Conservation (phyloP, 2,113 vertebrate species). For the Scortum barcoo region DNA sequence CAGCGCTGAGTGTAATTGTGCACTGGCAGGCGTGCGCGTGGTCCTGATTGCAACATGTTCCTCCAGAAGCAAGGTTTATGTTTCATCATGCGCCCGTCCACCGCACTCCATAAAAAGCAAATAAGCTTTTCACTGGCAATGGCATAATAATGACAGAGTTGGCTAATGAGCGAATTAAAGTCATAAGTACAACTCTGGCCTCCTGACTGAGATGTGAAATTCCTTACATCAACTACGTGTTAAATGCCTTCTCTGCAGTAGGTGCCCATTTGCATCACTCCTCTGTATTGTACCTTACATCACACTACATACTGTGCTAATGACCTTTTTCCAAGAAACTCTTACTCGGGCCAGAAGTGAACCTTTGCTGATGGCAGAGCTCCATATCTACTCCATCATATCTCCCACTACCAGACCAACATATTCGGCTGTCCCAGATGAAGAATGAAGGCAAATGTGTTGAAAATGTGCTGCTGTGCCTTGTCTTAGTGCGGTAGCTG, state of each 20-base stretch:
- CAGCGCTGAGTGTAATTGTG: constrained; percentile 52
- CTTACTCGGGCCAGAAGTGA: constrained; percentile 5
- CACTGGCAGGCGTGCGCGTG: constrained; percentile 61
- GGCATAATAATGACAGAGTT: constrained; percentile 79
- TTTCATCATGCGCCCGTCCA: constrained; percentile 75
- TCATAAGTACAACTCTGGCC: constrained; percentile 72
- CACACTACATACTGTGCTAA: constrained; percentile 9
- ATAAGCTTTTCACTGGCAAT: constrained; percentile 78
- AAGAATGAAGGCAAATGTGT: constrained; percentile 44
- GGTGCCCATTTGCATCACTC: constrained; percentile 38
- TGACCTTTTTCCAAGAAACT: background rate
- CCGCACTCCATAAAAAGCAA: constrained; percentile 80
- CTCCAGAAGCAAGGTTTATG: constrained; percentile 78
- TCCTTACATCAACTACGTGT: constrained; percentile 65
- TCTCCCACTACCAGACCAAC: constrained; percentile 19
- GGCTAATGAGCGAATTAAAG: constrained; percentile 81
- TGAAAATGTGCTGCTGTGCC: constrained; percentile 54
- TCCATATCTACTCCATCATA: constrained; percentile 14
- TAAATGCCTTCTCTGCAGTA: constrained; percentile 37
- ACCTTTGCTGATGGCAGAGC: constrained; percentile 7
- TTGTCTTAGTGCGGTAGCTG: constrained; percentile 41
- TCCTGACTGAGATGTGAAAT: constrained; percentile 63
- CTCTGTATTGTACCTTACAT: constrained; percentile 35
- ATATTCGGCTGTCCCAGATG: constrained; percentile 29
- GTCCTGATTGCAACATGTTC: constrained; percentile 70